Conservation (phyloP, 2,797 vertebrate genomes). For the Salarias fasciatus region DNA sequence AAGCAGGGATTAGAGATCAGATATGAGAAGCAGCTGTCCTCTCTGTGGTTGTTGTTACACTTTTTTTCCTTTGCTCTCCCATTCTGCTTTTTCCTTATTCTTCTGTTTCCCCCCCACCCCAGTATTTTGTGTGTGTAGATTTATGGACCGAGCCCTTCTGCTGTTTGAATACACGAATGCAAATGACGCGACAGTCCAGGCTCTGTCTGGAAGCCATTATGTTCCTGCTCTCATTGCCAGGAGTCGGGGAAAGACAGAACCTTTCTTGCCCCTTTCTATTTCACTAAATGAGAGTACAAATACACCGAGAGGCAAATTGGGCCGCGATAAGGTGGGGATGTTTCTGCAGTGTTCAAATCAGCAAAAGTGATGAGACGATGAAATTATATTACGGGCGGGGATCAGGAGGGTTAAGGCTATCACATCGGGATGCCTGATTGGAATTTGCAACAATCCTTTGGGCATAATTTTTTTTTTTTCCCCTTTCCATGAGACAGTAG, state of each 20-base stretch:
- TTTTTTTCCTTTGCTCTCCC: constrained; percentile 1
- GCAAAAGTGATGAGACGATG: constrained; percentile 58
- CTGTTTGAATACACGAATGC: constrained; percentile 27
- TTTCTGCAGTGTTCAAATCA: constrained; percentile 40
- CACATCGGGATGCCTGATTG: constrained; percentile 63
- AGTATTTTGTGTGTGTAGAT: no score
- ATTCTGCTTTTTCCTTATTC: background rate
- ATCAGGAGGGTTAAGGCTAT: constrained; percentile 55
- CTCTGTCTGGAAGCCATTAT: constrained; percentile 27
- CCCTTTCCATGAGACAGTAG: constrained; percentile 36
- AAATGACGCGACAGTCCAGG: constrained; percentile 28
- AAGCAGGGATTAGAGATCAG: constrained; percentile 59
- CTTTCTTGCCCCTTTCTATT: constrained; percentile 39
- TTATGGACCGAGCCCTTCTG: constrained; percentile 3
- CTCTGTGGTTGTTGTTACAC: constrained; percentile 21
- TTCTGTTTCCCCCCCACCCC: no score
- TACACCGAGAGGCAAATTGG: constrained; percentile 51
- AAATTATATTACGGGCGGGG: constrained; percentile 61
- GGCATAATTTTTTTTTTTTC: constrained; percentile 39
- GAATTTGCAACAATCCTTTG: constrained; percentile 66
- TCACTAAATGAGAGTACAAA: constrained; percentile 50
- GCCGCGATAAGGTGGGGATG: constrained; percentile 54
- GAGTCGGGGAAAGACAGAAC: constrained; percentile 22
- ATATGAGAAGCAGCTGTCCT: constrained; percentile 42
- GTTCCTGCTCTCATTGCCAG: constrained; percentile 16